Conservation (phyloP, 2,797 vertebrate genomes). For the Eospalax fontanierii region DNA sequence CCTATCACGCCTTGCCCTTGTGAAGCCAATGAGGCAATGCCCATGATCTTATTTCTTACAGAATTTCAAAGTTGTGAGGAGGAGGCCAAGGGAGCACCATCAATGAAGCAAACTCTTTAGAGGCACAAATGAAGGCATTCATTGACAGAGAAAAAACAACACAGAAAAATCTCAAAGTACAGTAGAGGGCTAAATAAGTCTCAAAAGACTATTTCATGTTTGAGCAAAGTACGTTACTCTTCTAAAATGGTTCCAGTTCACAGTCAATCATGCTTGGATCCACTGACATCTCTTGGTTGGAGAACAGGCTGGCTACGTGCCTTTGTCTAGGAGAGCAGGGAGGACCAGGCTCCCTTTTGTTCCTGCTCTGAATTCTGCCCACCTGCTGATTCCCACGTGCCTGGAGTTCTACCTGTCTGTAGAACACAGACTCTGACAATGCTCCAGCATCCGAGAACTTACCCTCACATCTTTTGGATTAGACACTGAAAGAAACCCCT, state of each 20-base stretch:
- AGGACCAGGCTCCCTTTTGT: neutral
- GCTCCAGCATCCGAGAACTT: neutral
- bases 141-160: neutral
- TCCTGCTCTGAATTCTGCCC: neutral
- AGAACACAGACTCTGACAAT: neutral
- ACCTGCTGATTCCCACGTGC: neutral
- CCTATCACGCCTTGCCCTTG: neutral
- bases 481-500: neutral
- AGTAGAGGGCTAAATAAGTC: neutral
- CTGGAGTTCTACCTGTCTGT: neutral
- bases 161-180: neutral
- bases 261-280: neutral
- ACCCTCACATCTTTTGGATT: neutral
- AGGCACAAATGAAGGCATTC: neutral
- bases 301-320: neutral
- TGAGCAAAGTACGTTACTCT: conserved; percentile 46
- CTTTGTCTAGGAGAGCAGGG: neutral
- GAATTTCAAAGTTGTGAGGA: neutral
- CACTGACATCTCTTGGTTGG: neutral
- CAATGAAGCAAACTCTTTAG: neutral
- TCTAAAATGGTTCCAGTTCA: neutral
- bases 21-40: neutral
- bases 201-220: neutral
- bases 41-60: neutral
- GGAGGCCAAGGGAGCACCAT: neutral